Evolutionary conservation across 2,888 invertebrate genomes (phyloP).

Genomic region (Latrodectus elegans): DNA sequence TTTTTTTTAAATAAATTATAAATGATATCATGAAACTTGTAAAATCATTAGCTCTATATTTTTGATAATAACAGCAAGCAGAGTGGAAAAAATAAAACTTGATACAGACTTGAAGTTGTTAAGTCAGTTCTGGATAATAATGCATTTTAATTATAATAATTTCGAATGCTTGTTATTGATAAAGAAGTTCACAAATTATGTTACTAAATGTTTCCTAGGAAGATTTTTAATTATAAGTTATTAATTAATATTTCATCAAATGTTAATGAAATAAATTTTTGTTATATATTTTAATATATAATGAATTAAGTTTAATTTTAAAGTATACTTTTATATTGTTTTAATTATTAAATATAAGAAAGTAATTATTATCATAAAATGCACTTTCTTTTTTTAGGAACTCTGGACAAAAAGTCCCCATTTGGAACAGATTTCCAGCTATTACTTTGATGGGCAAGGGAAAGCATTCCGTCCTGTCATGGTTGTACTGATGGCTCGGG

Average conservation of each 20-base stretch:
- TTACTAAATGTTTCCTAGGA: too few relatives aligned
- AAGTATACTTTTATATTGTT: not conserved
- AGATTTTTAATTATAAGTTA: too few relatives aligned
- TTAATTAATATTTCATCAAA: not conserved
- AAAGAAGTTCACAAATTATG: too few relatives aligned
- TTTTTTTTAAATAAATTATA: too few relatives aligned
- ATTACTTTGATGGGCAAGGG: slow-evolving; percentile 98
- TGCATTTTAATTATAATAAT: too few relatives aligned
- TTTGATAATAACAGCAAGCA: too few relatives aligned
- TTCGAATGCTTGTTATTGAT: too few relatives aligned
- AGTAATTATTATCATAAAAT: not conserved
- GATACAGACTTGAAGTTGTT: too few relatives aligned
- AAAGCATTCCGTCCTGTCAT: slow-evolving; percentile 98
- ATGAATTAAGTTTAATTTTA: not conserved
- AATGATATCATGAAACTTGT: too few relatives aligned
- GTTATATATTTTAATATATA: not conserved
- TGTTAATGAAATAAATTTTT: not conserved
- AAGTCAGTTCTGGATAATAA: too few relatives aligned
- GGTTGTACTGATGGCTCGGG: slow-evolving; percentile 93
- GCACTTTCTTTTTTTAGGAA: slow-evolving; percentile 71
- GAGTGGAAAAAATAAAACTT: too few relatives aligned
- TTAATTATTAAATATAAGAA: not conserved
- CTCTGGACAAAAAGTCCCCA: slow-evolving; percentile 79
- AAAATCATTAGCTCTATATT: too few relatives aligned
- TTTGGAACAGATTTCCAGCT: slow-evolving; percentile 92